Evolutionary conservation across 92 coral and sea anemone genomes (phyloP), one percentile per base, ranked within the genome.

Genomic region (Phymanthus crucifer): DNA sequence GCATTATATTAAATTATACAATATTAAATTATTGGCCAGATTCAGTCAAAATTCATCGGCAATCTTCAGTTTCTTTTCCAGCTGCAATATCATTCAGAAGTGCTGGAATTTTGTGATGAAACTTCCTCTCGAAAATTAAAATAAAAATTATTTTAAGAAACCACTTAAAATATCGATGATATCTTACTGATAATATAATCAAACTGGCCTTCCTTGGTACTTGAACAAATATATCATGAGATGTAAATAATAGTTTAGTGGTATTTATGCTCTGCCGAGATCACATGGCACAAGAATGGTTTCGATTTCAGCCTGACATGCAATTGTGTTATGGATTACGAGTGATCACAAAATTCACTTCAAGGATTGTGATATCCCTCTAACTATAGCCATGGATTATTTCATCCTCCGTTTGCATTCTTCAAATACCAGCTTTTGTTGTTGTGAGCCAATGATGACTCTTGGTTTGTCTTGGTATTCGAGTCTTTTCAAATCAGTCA

Each of bases 401-500:
- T 34, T n/a, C 35, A 24, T 77, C 16, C 24, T 37, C 40, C 43
- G 72, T 77, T 77, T 77, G 70, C 81, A 77, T 77, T 77, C 72
- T 61, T 64, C 3, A 33, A 2, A 77, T 77, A 45, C 81, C 58
- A 1, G 34, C 33, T 66, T 77, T 77, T 77, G 81, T 77, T 13
- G 18, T 19, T 13, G 5, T 58, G 38, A 34, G 54, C 81, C 81
- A 77, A 77, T 77, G 65, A 40, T 77, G 35, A 58, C 21, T 37
- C n/a, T 56, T 77, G 31, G 57, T 38, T 64, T 77, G 31, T 46
- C 78, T 29, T n/a, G 72, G 72, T 26, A 75, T 36, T 77, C 81
- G 23, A 77, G 72, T 64, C 81, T 64, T 64, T 77, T 36, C 81
- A 77, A 75, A 46, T 57, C 18, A 17, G 37, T 77, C 81, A 77